Conservation (phyloP, 1,140 invertebrate species). For the Drosophila bocqueti region DNA sequence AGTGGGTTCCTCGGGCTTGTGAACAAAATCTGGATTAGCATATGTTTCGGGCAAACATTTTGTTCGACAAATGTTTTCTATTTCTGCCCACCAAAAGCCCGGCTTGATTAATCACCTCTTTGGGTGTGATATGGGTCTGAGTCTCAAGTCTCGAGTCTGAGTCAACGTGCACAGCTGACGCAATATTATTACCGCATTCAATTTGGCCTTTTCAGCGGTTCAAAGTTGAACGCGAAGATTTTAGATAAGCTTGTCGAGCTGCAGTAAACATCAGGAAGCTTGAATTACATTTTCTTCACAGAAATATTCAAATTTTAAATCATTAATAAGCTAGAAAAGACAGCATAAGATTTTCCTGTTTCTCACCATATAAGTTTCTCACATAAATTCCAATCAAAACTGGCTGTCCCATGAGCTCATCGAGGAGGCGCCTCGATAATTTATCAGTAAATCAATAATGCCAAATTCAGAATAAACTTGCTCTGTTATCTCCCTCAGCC, state of each 20-base stretch:
- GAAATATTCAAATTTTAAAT: constrained; percentile 17
- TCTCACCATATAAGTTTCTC: constrained; percentile 7
- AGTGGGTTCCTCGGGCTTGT: constrained; percentile 15
- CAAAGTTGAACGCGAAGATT: constrained; percentile 2
- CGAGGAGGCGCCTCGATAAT: constrained; percentile 23
- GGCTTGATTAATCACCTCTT: constrained; percentile 37
- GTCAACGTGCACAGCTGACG: constrained; percentile 31
- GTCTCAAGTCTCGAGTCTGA: neutral
- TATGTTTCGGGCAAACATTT: constrained; percentile 37
- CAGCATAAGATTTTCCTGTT: constrained; percentile 6
- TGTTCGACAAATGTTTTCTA: constrained; percentile 33
- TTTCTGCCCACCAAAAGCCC: constrained; percentile 1
- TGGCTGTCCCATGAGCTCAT: constrained; percentile 24
- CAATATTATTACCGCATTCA: constrained; percentile 17
- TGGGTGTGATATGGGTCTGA: constrained; percentile 28
- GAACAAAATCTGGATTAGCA: constrained; percentile 36
- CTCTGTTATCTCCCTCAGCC: constrained; percentile 17
- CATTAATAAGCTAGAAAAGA: constrained; percentile 6
- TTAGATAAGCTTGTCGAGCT: neutral
- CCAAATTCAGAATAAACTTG: constrained; percentile 24
- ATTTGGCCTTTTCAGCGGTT: constrained; percentile 15
- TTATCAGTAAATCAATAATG: constrained; percentile 37
- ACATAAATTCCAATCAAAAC: constrained; percentile 50
- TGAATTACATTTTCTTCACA: neutral
- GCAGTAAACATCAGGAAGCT: neutral